phyloP scores from a whole-genome alignment of 2,113 vertebrate species.

The Mus pahari region DNA sequence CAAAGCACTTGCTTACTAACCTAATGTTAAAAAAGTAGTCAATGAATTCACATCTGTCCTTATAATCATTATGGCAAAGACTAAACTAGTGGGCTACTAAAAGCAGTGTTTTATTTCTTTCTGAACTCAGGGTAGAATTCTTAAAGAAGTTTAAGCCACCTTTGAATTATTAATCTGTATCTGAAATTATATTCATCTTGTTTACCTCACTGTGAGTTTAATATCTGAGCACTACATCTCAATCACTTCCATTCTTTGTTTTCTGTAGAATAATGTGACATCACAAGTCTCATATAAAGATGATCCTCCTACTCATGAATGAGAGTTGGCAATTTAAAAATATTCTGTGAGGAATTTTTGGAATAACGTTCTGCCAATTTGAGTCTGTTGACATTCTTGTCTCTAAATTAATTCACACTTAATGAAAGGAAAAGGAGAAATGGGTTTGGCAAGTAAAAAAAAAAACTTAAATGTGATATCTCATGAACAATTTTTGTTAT shows the following conservation, averaged over 20 bases:
- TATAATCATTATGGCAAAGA: not conserved
- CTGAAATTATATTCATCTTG: slow-evolving; percentile 18
- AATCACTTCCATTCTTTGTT: not conserved
- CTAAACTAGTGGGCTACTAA: not conserved
- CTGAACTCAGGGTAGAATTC: not conserved
- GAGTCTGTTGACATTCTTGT: not conserved
- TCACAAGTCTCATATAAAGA: slow-evolving; percentile 19
- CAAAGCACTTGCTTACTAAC: slow-evolving; percentile 26
- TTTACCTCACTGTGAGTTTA: not conserved
- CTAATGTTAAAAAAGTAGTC: not conserved
- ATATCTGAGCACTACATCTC: not conserved
- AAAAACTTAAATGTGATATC: not conserved
- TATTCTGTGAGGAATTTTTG: slow-evolving; percentile 24
- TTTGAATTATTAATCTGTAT: not conserved
- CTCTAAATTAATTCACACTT: not conserved
- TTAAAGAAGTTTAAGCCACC: not conserved
- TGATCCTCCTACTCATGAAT: not conserved
- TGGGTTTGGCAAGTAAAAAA: slow-evolving; percentile 45
- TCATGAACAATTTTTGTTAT: not conserved
- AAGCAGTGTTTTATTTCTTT: slow-evolving; percentile 38
- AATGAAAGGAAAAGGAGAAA: slow-evolving; percentile 22
- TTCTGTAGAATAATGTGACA: not conserved
- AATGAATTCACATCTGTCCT: slow-evolving; percentile 28
- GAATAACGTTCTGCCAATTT: slow-evolving; percentile 5
- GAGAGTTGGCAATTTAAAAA: not conserved